Percentiles rank a stretch among this genome's conserved stretches.
phyloP scores from a whole-genome alignment of 2,888 invertebrate genomes.

The Melinopterus prodromus region DNA sequence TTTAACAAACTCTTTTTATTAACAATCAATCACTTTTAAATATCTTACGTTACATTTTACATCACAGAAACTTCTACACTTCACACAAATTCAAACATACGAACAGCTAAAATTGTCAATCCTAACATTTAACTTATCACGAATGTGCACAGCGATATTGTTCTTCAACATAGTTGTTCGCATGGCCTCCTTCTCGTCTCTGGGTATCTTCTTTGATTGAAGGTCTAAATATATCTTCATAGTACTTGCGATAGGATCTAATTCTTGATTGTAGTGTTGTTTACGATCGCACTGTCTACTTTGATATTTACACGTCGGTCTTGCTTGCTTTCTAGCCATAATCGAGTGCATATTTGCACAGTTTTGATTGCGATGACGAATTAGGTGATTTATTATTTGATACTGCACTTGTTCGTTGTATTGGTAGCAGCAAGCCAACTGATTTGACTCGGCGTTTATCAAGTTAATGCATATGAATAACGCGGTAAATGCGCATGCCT shows the following conservation, averaged over 20 bases:
- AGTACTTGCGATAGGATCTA: background rate
- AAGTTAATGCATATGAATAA: background rate
- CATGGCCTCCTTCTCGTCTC: background rate
- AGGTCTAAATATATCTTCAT: background rate
- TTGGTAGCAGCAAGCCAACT: background rate
- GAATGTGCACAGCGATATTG: background rate
- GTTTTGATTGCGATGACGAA: background rate
- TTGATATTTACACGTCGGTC: background rate
- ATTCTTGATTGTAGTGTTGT: background rate
- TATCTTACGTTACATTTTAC: too few species aligned
- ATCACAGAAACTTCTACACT: too few species aligned
- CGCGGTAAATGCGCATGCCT: background rate
- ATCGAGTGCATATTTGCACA: background rate
- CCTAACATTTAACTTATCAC: background rate
- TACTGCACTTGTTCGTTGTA: background rate
- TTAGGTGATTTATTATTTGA: background rate
- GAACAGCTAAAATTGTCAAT: background rate
- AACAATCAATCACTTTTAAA: too few species aligned
- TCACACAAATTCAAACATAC: background rate
- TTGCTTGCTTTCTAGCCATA: background rate
- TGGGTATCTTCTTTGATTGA: background rate
- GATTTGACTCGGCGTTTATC: background rate
- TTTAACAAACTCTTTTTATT: too few species aligned
- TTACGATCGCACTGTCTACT: background rate
- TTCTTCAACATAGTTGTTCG: background rate